phyloP scores from a whole-genome alignment of 2,888 invertebrate species.

The Ceratothoa steindachneri region DNA sequence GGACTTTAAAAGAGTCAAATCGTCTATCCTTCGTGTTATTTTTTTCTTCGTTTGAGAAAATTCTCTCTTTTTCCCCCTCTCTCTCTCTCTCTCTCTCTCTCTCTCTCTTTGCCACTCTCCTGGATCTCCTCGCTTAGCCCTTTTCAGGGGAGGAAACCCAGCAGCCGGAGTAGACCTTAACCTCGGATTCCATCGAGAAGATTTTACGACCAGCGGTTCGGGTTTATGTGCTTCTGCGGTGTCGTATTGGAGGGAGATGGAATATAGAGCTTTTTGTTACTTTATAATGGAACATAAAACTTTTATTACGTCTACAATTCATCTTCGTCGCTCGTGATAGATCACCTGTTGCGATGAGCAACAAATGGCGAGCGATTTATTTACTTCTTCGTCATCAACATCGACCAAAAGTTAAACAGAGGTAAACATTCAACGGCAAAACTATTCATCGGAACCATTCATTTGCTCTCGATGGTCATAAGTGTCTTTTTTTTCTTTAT shows the following conservation, averaged over 20 bases:
- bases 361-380: conserved; percentile 25
- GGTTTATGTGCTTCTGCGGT: not conserved
- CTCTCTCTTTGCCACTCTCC: too few relatives aligned
- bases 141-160: too few relatives aligned
- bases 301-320: conserved; percentile 36
- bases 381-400: not conserved
- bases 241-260: conserved; percentile 20
- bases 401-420: too few relatives aligned
- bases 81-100: not conserved
- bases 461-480: too few relatives aligned
- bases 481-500: too few relatives aligned
- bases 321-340: conserved; percentile 30
- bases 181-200: not conserved
- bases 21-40: not conserved
- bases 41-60: not conserved
- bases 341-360: conserved; percentile 36
- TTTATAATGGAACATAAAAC: conserved; percentile 34
- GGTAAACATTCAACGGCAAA: too few relatives aligned
- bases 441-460: too few relatives aligned
- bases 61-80: not conserved
- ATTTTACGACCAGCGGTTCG: not conserved
- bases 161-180: too few relatives aligned
- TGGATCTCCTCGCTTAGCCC: too few relatives aligned
- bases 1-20: not conserved
- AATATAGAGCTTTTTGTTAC: conserved; percentile 22